Percentiles rank a stretch among this genome's conserved stretches.
phyloP scores from a whole-genome alignment of 1,140 invertebrate genomes.

The Drosophila eugracilis region DNA sequence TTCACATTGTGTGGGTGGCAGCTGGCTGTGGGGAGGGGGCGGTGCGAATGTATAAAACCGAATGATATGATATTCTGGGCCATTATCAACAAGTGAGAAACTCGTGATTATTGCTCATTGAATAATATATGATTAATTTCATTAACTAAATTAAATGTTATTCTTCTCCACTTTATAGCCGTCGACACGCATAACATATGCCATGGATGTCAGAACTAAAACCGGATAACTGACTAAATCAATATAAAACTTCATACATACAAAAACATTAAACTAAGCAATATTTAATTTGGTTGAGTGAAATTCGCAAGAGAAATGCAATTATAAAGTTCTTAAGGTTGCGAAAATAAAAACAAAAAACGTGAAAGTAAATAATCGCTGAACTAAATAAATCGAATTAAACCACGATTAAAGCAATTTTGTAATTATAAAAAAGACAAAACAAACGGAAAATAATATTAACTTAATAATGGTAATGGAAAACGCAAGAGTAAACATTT shows the following conservation, averaged over 20 bases:
- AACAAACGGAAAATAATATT: constrained; percentile 20
- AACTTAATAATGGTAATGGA: constrained; percentile 15
- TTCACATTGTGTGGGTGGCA: constrained; percentile 49
- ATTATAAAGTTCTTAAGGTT: constrained; percentile 5
- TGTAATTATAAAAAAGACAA: constrained; percentile 34
- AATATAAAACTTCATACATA: constrained; percentile 28
- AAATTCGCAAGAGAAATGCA: constrained; percentile 44
- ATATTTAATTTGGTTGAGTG: constrained; percentile 75
- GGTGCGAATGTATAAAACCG: constrained; percentile 44
- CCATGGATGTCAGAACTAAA: constrained; percentile 61
- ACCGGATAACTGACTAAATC: constrained; percentile 30
- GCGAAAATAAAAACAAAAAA: constrained; percentile 12
- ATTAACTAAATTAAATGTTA: constrained; percentile 24
- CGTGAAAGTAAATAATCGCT: constrained; percentile 21
- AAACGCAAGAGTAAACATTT: constrained; percentile 5
- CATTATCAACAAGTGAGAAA: constrained; percentile 70
- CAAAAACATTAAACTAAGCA: constrained; percentile 62
- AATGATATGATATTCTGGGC: constrained; percentile 53
- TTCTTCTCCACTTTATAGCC: constrained; percentile 22
- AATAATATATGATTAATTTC: constrained; percentile 31
- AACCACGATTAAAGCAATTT: constrained; percentile 60
- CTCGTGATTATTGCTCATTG: constrained; percentile 37
- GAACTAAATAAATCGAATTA: constrained; percentile 15
- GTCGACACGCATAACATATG: constrained; percentile 25
- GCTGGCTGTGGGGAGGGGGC: constrained; percentile 12